These are phyloP conservation scores for Aphis craccivora DNA, from an alignment of 1,140 invertebrate species.

Conservation along the genomic window DNA sequence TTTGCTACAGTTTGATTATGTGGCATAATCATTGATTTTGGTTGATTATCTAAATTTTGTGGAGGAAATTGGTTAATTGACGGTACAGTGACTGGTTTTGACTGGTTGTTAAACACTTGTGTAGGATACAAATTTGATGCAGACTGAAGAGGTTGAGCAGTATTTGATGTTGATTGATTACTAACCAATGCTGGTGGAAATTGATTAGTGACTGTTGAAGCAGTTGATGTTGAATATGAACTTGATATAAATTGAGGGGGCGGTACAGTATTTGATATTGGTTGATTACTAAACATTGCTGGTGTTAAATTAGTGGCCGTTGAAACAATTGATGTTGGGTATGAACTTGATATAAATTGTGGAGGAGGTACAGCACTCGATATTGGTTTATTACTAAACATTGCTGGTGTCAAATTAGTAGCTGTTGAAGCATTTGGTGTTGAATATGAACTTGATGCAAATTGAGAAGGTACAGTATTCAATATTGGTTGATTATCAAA, in stretches of 20 bases:
- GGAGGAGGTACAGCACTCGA: background rate
- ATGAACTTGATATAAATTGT: background rate
- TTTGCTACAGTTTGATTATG: background rate
- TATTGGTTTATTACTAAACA: background rate
- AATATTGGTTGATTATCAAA: background rate
- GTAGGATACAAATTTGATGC: background rate
- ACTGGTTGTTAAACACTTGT: constrained; percentile 14
- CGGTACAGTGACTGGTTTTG: background rate
- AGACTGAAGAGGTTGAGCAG: background rate
- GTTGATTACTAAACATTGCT: background rate
- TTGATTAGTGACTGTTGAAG: too few species aligned
- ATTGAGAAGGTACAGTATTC: background rate
- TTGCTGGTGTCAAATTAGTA: background rate
- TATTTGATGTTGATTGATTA: background rate
- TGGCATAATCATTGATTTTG: background rate
- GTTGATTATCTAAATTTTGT: background rate
- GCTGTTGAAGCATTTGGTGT: background rate
- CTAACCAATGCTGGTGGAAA: background rate
- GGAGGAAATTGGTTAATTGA: background rate
- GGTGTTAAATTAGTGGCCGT: background rate
- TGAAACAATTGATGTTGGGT: background rate
- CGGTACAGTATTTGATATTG: background rate
- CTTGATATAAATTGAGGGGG: background rate
- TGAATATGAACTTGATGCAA: background rate
- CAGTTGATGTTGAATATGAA: background rate